Base-by-base conservation (phyloP, 2,797 vertebrate genomes). In the Eospalax fontanierii region DNA sequence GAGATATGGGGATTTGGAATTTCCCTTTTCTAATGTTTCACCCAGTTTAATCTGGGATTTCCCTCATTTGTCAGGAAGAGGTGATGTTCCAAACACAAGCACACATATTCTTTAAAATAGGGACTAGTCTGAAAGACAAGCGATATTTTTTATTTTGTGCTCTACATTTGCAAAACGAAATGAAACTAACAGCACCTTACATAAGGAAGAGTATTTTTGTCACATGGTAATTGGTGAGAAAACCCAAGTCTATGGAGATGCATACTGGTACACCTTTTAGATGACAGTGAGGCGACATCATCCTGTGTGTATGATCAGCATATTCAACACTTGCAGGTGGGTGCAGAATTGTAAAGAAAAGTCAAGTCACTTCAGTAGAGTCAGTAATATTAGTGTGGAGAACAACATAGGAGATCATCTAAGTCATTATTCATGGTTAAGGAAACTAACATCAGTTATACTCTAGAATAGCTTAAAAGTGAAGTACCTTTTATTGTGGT, bases 81-180 rank as follows among this genome's bases (percentile, higher is more conserved):
- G 46, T 19, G 38, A 38, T 28, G 11, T 79, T 76, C 59, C 50
- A 28, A 90, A 90, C 18, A 28, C 68, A 80, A 28, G 66, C 73
- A 82, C 38, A 50, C 1, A 35, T 66, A 43, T 50, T 79, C 35
- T 91, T 93, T 83, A 83, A 65, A 85, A 90, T 35, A 87, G 88
- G 50, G 35, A 88, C 63, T 10, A 76, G 54, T 83, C 30, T 74
- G 93, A 92, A 81, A 95, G 89, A 92, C 61, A 94, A 90, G 4
- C 73, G 10, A 50, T 73, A 57, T 43, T 54, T 89, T 84, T 63
- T 43, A 80, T 90, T 94, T 38, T 18, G 83, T 78, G 33, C 38
- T 59, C 40, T 33, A 21, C 3, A 16, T 63, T 89, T 90, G 19
- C 75, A 92, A 90, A 94, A 16, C n/a, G 90, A 76, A 63, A 61